These are phyloP conservation scores for Uropetala carovei DNA, from an alignment of 2,888 invertebrate species.

Conservation along the genomic window DNA sequence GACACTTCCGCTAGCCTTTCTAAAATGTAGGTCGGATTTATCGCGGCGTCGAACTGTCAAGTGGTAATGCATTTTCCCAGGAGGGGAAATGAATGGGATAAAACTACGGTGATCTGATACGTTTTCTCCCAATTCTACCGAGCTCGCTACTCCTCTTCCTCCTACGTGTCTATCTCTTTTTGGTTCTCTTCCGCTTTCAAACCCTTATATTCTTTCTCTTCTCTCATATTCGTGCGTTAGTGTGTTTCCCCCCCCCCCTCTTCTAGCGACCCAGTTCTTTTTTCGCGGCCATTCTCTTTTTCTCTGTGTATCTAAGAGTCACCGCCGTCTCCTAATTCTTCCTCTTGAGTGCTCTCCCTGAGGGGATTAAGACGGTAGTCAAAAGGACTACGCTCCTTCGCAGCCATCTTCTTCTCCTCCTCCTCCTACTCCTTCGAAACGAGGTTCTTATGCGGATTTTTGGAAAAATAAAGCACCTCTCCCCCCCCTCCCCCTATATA, in stretches of 20 bases:
- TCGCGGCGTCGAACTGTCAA: constrained; percentile 59
- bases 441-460: too few species aligned
- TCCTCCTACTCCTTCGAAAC: too few species aligned
- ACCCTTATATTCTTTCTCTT: background rate
- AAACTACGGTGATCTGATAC: constrained; percentile 45
- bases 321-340: background rate
- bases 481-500: too few species aligned
- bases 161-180: background rate
- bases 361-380: background rate
- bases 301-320: background rate
- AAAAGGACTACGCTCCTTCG: background rate
- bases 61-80: constrained; percentile 31
- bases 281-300: background rate
- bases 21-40: constrained; percentile 56
- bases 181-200: background rate
- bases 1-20: background rate
- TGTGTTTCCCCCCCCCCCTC: background rate
- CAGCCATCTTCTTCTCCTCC: background rate
- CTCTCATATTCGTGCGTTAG: too few species aligned
- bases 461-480: too few species aligned
- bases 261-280: background rate
- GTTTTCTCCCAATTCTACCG: background rate
- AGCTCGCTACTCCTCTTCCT: background rate
- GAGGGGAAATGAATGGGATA: constrained; percentile 40
- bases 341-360: background rate